Base-by-base conservation (phyloP, 92 coral and sea anemone species). In the Heteractis magnifica region DNA sequence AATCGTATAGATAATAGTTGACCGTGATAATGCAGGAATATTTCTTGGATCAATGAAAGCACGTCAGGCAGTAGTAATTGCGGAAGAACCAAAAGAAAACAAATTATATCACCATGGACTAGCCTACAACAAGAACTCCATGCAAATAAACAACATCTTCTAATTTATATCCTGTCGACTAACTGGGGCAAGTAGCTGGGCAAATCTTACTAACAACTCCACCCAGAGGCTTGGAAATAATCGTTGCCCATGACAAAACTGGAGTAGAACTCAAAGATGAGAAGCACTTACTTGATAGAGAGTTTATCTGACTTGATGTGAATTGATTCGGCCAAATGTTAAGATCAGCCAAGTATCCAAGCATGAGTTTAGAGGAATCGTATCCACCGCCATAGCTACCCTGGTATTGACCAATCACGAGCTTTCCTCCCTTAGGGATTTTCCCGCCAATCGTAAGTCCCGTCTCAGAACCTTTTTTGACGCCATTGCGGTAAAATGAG, bases 321-420 rank as follows among this genome's bases (percentile, higher is more conserved):
- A 80, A 65, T 34, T 55, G 60, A 15, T 49, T 80, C 49, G 75
- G 52, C 83, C 83, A 80, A 34, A 80, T 80, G 60, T 80, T 80
- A 16, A 80, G 53, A 52, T 65, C 83, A 65, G 83, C 83, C 76
- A 80, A 48, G 52, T 65, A 16, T 4, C 83, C 83, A 80, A 64
- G 60, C 83, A 80, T 80, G 59, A 64, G 75, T 26, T 56, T 53
- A 12, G 52, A 48, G 19, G 26, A 14, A 53, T 78, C 71, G 21
- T 53, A 78, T 20, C 65, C 71, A 14, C 72, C 50, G 3, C 52
- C 49, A 1, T 77, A 21, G 21, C 53, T 62, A 10, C 73, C 73
- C 26, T 79, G 82, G 56, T 79, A 79, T 79, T 79, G 82, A n/a
- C 83, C 83, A 80, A 80, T 65, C 44, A 64, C 26, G 26, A 80